These are phyloP conservation scores for Zaprionus lineosus DNA, from an alignment of 2,888 invertebrate species.

Conservation along the genomic window DNA sequence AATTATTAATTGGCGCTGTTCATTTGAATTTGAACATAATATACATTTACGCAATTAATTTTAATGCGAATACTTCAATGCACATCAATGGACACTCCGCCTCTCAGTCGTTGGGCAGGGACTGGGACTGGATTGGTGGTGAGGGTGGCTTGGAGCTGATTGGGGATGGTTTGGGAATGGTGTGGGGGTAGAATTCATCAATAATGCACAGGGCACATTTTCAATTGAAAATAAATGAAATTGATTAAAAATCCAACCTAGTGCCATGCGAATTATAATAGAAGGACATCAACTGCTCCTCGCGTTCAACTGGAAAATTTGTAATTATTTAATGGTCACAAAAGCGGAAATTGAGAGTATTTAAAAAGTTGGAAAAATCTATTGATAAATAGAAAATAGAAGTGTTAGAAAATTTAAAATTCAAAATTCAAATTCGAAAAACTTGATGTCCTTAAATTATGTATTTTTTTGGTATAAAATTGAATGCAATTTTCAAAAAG, in stretches of 20 bases:
- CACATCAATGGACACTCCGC: slow-evolving; percentile 20
- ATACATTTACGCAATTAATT: slow-evolving; percentile 55
- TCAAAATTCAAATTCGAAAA: too few relatives aligned
- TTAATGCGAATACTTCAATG: slow-evolving; percentile 38
- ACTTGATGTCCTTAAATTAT: too few relatives aligned
- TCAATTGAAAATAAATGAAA: slow-evolving; percentile 42
- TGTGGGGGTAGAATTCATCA: slow-evolving; percentile 2
- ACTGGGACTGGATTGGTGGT: neutral
- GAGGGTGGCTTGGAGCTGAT: too few relatives aligned
- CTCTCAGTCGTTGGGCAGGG: too few relatives aligned
- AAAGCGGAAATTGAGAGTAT: slow-evolving; percentile 46
- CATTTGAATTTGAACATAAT: slow-evolving; percentile 35
- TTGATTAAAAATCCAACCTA: slow-evolving; percentile 44
- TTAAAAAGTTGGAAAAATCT: too few relatives aligned
- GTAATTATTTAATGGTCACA: slow-evolving; percentile 55
- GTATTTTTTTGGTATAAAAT: too few relatives aligned
- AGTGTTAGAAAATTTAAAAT: too few relatives aligned
- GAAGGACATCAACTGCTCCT: slow-evolving; percentile 17
- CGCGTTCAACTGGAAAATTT: slow-evolving; percentile 55
- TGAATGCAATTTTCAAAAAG: too few relatives aligned
- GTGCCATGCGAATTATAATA: slow-evolving; percentile 38
- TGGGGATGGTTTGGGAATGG: too few relatives aligned
- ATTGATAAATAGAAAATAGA: too few relatives aligned
- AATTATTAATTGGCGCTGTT: slow-evolving; percentile 45
- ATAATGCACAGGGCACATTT: slow-evolving; percentile 26